Base-by-base conservation (phyloP, 2,797 vertebrate species). In the Zonotrichia albicollis region DNA sequence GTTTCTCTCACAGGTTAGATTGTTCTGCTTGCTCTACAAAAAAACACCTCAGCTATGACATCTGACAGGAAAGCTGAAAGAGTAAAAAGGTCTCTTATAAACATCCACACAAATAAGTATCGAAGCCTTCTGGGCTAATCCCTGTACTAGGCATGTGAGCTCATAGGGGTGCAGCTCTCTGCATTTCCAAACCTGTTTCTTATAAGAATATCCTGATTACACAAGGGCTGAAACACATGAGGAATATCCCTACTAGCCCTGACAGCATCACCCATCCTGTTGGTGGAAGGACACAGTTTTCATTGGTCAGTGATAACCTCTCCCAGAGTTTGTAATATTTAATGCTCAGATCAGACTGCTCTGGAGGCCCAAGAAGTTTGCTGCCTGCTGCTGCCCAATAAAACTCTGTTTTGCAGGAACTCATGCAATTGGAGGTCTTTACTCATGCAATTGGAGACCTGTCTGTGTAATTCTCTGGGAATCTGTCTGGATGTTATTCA, bases 101-200 rank as follows among this genome's bases (percentile, higher is more conserved):
- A 75, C 21, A 67, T 53, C 58, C 64, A 45, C 27, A 36, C 21
- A 58, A 74, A 66, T 36, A 58, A 74, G 62, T 36, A 7, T 46
- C 61, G 66, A 58, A 76, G 66, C n/a, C 26, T 80, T 73, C 65
- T 88, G 65, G 42, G 43, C 36, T 80, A 22, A 53, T 80, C 20
- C 5, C 14, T 4, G 1, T 65, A 60, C 18, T 70, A 25, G 55
- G 50, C 38, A 29, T 38, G 9, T 0, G 0, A 46, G 23, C 77
- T 67, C 14, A 5, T 26, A 72, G 32, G 5, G 30, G 12, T 60
- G 32, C 42, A 75, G 66, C 18, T 30, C 48, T 71, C 65, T 48
- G 67, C 58, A 29, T 77, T 84, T 65, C 46, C 55, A 65, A 23
- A 40, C 20, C 16, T 40, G 26, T 61, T 81, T 78, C 16, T 5